These are phyloP conservation scores for Yponomeuta cagnagella DNA, from an alignment of 2,888 invertebrate species.

Conservation along the genomic window DNA sequence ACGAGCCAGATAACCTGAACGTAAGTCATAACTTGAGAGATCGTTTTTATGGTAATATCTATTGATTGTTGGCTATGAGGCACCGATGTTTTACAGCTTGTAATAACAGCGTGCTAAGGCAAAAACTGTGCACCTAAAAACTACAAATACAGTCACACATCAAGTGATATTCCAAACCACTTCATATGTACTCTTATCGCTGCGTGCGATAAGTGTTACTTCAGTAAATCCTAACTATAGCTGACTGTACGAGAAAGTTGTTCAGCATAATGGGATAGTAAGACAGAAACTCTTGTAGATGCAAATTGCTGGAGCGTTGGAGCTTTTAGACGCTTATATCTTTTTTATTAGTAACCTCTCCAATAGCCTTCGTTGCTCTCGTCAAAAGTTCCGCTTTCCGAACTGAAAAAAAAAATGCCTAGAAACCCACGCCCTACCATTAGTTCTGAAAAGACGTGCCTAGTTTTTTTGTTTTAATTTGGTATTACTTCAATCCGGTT, in stretches of 20 bases:
- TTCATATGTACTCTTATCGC: too few species aligned
- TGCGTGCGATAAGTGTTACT: too few species aligned
- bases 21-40: conserved; percentile 6
- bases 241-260: neutral
- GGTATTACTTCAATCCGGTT: too few species aligned
- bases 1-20: neutral
- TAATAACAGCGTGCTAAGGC: conserved; percentile 15
- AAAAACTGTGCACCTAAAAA: conserved; percentile 1
- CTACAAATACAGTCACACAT: neutral
- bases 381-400: too few species aligned
- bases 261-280: neutral
- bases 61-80: conserved; percentile 12
- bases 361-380: too few species aligned
- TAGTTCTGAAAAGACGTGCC: too few species aligned
- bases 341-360: neutral
- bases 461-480: too few species aligned
- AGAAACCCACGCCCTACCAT: too few species aligned
- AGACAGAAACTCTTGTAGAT: neutral
- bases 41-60: conserved; percentile 13
- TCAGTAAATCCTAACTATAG: too few species aligned
- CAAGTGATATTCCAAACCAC: too few species aligned
- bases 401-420: too few species aligned
- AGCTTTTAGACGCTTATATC: neutral
- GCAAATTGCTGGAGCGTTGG: neutral
- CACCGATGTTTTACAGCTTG: conserved; percentile 16